A percentile compares a stretch with the other conserved stretches of the same genome.
phyloP scores from a whole-genome alignment of 1,140 invertebrate genomes.

The Rhopalosiphum maidis region DNA sequence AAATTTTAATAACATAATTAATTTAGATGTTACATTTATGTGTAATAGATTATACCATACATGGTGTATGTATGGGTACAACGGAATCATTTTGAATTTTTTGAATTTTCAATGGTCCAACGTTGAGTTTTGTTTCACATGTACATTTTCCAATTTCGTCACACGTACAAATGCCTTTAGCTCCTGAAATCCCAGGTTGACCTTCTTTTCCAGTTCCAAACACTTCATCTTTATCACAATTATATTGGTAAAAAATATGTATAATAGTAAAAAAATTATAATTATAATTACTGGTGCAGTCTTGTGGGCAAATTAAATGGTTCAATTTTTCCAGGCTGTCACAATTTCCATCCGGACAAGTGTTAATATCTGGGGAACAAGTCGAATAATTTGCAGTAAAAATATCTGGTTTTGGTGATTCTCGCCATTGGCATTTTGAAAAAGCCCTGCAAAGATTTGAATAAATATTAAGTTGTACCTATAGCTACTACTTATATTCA shows the following conservation, averaged over 20 bases:
- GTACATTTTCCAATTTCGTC: constrained; percentile 52
- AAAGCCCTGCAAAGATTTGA: not conserved
- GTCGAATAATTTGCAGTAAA: constrained; percentile 34
- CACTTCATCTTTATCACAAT: constrained; percentile 20
- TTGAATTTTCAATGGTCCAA: not conserved
- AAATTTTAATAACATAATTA: not conserved
- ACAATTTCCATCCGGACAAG: constrained; percentile 36
- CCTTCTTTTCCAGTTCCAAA: constrained; percentile 5
- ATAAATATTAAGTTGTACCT: not conserved
- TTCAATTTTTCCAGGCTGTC: constrained; percentile 10
- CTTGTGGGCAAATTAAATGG: constrained; percentile 37
- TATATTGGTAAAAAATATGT: not conserved
- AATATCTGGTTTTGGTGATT: constrained; percentile 30
- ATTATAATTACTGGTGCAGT: constrained; percentile 47
- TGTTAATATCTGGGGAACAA: constrained; percentile 31
- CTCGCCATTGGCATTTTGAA: constrained; percentile 50
- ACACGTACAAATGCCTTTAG: constrained; percentile 41
- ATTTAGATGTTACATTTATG: not conserved
- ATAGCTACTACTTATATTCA: not conserved
- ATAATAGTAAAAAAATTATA: not conserved
- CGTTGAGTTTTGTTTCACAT: not conserved
- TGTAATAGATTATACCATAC: not conserved
- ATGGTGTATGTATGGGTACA: not conserved
- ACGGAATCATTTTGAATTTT: not conserved
- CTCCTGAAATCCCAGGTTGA: not conserved